Evolutionary conservation across 2,113 vertebrate species (phyloP), one percentile per base, ranked within the genome.

Genomic region (Lathamus discolor): DNA sequence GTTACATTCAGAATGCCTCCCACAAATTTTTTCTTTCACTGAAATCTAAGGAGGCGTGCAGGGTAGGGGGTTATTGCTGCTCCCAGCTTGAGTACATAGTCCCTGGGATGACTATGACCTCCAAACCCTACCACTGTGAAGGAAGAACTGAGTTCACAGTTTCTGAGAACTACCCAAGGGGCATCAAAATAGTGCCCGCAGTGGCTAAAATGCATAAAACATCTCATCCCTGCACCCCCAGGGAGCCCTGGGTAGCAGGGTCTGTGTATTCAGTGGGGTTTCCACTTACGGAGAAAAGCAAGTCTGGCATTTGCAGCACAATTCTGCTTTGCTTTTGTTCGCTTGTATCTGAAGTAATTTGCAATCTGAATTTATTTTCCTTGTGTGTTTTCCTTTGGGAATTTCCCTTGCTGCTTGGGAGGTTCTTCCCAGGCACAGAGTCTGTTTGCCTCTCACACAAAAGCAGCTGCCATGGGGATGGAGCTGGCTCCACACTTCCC

Each of bases 401-500:
- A 52, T 76, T 80, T 83, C 23, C 52, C 43, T 80, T 1, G 0
- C 28, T 73, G 41, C 41, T 70, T 67, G 68, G 48, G 74, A 85
- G 57, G 24, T 46, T 67, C 39, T 91, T 91, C 29, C 39, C 33
- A 51, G 43, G 20, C 16, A 2, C 28, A 24, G 64, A 62, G 68
- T 59, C 72, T 48, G 17, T 46, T 74, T 10, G 1, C 11, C 13
- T 51, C 16, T 37, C 29, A 15, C 27, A 54, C 17, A 72, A 35
- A 52, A 82, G 67, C 77, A 57, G 67, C 55, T 90, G 54, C 72
- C 66, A 6, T 5, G 7, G 27, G 63, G 48, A 77, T 61, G 55
- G 81, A 86, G 35, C 27, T 39, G 54, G 24, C 6, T 3, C 57
- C 27, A 25, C 2, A 0, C 18, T 72, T 54, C 1, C 0, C 46